Conservation (phyloP, 2,113 vertebrate genomes). For the Lathamus discolor region DNA sequence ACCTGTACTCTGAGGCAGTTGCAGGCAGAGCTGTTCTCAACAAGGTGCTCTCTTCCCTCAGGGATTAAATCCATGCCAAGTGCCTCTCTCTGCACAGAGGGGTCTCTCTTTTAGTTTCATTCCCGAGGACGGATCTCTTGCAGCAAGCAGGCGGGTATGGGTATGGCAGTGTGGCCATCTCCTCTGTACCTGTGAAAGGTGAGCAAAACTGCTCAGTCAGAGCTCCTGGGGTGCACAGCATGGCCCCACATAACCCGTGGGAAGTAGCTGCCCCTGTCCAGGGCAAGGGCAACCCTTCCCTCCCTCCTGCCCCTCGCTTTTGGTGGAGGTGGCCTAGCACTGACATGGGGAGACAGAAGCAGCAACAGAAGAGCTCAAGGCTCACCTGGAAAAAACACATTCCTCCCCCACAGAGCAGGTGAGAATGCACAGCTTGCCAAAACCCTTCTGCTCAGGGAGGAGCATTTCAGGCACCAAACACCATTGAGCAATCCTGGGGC, state of each 20-base stretch:
- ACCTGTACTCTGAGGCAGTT: no score
- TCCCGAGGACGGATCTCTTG: no score
- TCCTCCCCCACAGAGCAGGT: not conserved
- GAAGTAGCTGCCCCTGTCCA: not conserved
- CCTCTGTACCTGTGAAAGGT: not conserved
- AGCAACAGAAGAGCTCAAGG: not conserved
- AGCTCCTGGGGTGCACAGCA: not conserved
- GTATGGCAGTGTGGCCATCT: no score
- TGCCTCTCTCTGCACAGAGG: no score
- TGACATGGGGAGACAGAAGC: not conserved
- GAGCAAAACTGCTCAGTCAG: not conserved
- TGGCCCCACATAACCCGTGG: not conserved
- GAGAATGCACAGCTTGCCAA: not conserved
- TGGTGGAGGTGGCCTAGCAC: not conserved
- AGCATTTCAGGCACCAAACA: not conserved
- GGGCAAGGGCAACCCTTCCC: not conserved
- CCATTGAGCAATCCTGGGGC: not conserved
- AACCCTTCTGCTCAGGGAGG: not conserved
- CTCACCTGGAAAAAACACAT: not conserved
- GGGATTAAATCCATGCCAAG: no score
- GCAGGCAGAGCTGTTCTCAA: no score
- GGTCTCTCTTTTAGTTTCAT: no score
- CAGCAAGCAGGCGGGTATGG: no score
- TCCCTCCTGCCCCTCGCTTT: no score
- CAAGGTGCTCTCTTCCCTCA: no score